Conservation (phyloP, 2,113 vertebrate species). For the Orientallactaga bullata region DNA sequence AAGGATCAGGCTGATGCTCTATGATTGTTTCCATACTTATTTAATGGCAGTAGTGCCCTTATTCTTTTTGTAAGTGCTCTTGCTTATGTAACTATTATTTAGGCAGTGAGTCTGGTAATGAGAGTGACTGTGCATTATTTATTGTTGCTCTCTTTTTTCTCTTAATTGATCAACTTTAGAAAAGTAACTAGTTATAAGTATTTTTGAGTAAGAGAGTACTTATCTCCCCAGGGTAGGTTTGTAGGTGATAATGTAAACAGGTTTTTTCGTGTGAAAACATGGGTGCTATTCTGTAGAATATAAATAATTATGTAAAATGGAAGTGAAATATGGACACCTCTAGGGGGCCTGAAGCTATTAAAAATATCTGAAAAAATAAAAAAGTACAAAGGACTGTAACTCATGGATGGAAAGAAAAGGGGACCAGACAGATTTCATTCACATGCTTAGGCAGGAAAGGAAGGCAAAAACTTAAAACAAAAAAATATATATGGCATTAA, state of each 20-base stretch:
- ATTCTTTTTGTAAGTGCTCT: constrained; percentile 8
- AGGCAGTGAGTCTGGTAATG: not conserved
- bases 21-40: not conserved
- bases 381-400: not conserved
- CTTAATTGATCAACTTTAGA: constrained; percentile 29
- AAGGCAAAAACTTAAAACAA: constrained; percentile 29
- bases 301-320: constrained; percentile 42
- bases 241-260: not conserved
- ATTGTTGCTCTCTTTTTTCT: constrained; percentile 18
- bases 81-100: constrained; percentile 29
- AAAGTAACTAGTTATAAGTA: constrained; percentile 36
- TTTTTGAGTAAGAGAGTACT: constrained; percentile 39
- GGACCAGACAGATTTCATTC: not conserved
- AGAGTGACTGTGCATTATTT: not conserved
- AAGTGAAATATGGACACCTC: constrained; percentile 21
- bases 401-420: not conserved
- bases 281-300: not conserved
- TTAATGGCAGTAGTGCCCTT: constrained; percentile 16
- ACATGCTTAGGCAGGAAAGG: constrained; percentile 7
- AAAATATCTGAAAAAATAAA: constrained; percentile 48
- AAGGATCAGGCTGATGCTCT: not conserved
- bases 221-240: not conserved
- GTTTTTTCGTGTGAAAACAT: constrained; percentile 37
- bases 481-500: not conserved
- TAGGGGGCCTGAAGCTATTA: not conserved